A percentile compares a stretch with the other conserved stretches of the same genome.
These are phyloP conservation scores for Lamellibrachia luymesi DNA, from an alignment of 1,140 invertebrate species.

Conservation along the genomic window DNA sequence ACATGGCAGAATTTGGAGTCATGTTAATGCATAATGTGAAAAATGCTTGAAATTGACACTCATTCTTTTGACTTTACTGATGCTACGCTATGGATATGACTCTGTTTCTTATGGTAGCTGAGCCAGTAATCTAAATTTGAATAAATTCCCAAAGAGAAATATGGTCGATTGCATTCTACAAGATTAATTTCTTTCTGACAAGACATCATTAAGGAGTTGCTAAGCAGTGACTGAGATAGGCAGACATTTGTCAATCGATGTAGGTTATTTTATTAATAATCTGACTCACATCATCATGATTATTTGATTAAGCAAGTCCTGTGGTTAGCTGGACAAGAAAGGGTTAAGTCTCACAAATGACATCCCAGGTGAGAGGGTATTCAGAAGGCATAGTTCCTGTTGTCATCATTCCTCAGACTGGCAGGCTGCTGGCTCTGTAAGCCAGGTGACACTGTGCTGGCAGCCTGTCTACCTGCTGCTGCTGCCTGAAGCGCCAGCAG, in stretches of 20 bases:
- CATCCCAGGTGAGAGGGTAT: not conserved
- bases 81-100: not conserved
- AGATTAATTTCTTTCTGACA: constrained; percentile 5
- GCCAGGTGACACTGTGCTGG: not conserved
- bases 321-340: constrained; percentile 1
- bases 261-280: constrained; percentile 2
- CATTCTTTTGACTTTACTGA: not conserved
- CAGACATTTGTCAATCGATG: not conserved
- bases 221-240: not conserved
- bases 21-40: not conserved
- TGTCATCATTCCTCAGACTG: not conserved
- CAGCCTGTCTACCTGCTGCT: not conserved
- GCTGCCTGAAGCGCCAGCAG: not conserved
- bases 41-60: not conserved
- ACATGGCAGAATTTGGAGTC: not conserved
- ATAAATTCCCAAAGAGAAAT: not conserved
- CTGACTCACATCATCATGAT: not conserved
- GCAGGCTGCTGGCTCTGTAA: not conserved
- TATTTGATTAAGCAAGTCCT: not conserved
- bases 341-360: constrained; percentile 4
- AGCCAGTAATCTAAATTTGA: not conserved
- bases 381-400: not conserved
- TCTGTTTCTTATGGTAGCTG: not conserved
- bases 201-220: not conserved
- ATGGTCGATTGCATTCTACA: not conserved